Evolutionary conservation across 1,140 invertebrate species (phyloP).

Genomic region (Aphelenchoides besseyi): DNA sequence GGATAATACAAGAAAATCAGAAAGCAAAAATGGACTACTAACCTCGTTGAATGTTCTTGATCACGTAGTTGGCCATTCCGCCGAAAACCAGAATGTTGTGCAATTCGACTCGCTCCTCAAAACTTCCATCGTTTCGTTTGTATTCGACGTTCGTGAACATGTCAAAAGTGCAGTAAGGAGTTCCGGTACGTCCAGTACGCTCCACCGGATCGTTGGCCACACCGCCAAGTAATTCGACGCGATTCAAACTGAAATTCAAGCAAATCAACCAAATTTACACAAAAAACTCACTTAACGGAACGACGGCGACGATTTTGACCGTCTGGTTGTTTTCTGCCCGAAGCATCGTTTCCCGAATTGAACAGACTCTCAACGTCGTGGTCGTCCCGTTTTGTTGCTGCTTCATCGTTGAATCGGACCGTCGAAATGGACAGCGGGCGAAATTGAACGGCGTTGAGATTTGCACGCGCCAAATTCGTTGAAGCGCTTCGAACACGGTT

Average conservation of each 20-base stretch:
- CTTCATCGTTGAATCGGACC: background rate
- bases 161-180: conserved; percentile 27
- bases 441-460: background rate
- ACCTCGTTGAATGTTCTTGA: conserved; percentile 30
- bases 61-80: conserved; percentile 21
- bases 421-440: background rate
- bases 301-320: background rate
- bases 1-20: background rate
- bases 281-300: background rate
- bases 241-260: conserved; percentile 28
- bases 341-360: background rate
- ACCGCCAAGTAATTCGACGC: conserved; percentile 36
- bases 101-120: conserved; percentile 24
- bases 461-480: background rate
- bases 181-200: conserved; percentile 20
- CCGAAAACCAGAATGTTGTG: conserved; percentile 36
- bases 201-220: conserved; percentile 29
- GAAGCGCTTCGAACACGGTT: background rate
- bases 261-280: background rate
- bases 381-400: background rate
- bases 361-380: conserved; percentile 4
- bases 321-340: background rate
- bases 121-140: conserved; percentile 16
- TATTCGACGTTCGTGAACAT: conserved; percentile 41
- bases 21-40: background rate